These are phyloP conservation scores for Ochotona curzoniae DNA, from an alignment of 2,113 vertebrate genomes.

Conservation along the genomic window DNA sequence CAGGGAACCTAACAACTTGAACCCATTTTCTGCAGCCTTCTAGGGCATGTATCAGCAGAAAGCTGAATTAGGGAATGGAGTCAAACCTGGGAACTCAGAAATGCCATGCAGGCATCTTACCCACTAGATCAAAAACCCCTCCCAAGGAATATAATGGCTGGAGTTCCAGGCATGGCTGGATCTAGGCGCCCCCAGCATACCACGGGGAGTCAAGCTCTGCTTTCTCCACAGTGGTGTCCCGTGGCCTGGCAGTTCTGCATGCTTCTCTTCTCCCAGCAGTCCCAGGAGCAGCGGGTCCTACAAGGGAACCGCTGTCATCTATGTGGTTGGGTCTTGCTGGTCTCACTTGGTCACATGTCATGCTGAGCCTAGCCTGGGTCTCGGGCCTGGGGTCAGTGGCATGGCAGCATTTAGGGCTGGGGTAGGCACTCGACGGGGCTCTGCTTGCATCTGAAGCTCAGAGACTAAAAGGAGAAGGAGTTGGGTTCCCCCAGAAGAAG, in stretches of 20 bases:
- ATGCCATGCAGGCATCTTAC: no score
- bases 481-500: background rate
- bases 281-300: no score
- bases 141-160: no score
- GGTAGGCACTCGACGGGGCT: accelerated
- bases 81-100: no score
- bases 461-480: background rate
- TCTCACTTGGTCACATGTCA: background rate
- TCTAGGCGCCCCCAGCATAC: background rate
- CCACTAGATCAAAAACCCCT: no score
- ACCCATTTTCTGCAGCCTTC: no score
- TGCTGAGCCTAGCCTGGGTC: background rate
- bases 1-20: no score
- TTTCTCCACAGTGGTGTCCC: background rate
- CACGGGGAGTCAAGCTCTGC: background rate
- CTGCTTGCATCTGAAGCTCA: background rate
- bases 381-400: background rate
- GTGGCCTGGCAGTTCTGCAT: background rate
- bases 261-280: background rate
- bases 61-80: no score
- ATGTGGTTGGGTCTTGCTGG: background rate
- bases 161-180: background rate
- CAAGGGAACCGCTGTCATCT: background rate
- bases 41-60: no score
- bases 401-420: background rate